Base-by-base conservation (phyloP, 1,140 invertebrate genomes). In the Penaeus japonicus region DNA sequence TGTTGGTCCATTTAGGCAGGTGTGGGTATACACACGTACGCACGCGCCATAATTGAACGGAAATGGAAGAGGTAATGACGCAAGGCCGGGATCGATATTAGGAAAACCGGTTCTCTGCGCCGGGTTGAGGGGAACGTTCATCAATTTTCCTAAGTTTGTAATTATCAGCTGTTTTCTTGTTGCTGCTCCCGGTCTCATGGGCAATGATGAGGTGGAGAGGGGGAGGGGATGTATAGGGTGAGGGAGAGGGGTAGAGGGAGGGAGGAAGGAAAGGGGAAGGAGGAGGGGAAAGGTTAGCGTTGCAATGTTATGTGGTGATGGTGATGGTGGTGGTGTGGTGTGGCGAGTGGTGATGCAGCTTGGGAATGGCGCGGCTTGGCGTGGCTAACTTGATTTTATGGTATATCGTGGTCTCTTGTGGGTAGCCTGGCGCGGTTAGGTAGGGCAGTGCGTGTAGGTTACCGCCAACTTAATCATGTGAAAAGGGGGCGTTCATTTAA, bases 11-110 rank as follows among this genome's bases (percentile, higher is more conserved):
- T 47, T 47, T 47, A 47, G 47, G 47, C 47, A 47, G 47, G 47
- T 47, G 47, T 47, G 70, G 35, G 65, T 59, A 57, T 27, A 75
- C 59, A 81, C 85, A 79, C 78, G 62, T 79, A 53, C 59, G 62
- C 78, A 62, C 85, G 59, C 79, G 62, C 79, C 15, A 35, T 82
- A 87, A 87, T 87, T 87, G 78, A 87, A 87, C 78, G 85, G 85
- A 87, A 87, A 87, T 87, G 54, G 79, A 82, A 54, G 55, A 57
- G 78, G 59, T 82, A 82, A 87, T 87, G 85, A 81, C 24, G 85
- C 59, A 55, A 27, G 84, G 59, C 62, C 30, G 85, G 85, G 85
- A 73, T 87, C 85, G 85, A 87, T 87, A 87, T 87, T 75, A 70
- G 78, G 39, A 27, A 47, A 47, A 70, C 79, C 27, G 24, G 84